phyloP scores from a whole-genome alignment of 2,113 vertebrate species.

The Colaptes auratus region DNA sequence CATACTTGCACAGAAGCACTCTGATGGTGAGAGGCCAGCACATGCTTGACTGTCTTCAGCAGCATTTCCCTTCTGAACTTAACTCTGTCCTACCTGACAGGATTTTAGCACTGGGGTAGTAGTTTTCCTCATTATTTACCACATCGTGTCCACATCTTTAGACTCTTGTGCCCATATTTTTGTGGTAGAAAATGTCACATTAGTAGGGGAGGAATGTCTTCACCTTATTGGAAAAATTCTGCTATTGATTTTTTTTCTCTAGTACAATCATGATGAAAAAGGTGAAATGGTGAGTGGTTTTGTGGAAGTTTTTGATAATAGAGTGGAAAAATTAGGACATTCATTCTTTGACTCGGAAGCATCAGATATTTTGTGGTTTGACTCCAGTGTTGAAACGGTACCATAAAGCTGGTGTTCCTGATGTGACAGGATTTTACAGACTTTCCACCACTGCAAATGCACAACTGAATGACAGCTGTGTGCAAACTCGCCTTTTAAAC shows the following conservation, averaged over 20 bases:
- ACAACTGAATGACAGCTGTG: neutral
- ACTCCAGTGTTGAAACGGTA: neutral
- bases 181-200: neutral
- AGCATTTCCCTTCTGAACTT: neutral
- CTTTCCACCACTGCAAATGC: neutral
- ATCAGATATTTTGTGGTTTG: neutral
- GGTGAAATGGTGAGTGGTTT: neutral
- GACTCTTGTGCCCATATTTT: neutral
- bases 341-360: neutral
- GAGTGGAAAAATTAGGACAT: neutral
- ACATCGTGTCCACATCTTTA: neutral
- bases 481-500: neutral
- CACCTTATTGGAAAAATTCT: neutral
- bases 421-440: neutral
- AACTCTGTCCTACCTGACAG: neutral
- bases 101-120: neutral
- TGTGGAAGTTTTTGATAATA: neutral
- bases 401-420: neutral
- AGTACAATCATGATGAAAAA: neutral
- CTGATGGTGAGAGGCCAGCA: neutral
- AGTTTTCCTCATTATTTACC: neutral
- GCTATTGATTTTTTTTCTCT: neutral
- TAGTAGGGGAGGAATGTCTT: neutral
- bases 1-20: neutral
- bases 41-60: accelerated